A percentile compares a stretch with the other conserved stretches of the same genome.
phyloP scores from a whole-genome alignment of 2,797 vertebrate species.

The Pangasius sanitwongsei region DNA sequence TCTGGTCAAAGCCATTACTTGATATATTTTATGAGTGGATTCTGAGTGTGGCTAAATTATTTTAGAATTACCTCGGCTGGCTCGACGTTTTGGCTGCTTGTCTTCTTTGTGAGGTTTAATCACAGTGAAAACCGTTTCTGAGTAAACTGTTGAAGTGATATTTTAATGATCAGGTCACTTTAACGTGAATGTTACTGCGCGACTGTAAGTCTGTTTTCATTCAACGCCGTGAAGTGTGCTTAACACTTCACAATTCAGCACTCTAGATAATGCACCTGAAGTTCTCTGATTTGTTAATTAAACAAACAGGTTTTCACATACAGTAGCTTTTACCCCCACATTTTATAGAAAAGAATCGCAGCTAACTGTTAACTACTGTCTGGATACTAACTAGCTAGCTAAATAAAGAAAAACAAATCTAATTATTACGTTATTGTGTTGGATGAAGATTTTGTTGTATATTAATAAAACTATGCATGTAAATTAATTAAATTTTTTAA shows the following conservation, averaged over 20 bases:
- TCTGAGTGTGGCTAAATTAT: conserved; percentile 71
- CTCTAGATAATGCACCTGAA: neutral
- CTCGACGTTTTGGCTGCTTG: conserved; percentile 60
- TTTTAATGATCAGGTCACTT: conserved; percentile 70
- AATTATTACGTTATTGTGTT: too few relatives aligned
- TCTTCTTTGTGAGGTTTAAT: conserved; percentile 54
- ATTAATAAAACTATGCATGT: too few relatives aligned
- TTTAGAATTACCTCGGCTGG: conserved; percentile 67
- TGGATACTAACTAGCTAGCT: neutral
- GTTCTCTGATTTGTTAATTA: neutral
- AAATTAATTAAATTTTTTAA: neutral
- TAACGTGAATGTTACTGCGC: neutral
- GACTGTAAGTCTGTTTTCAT: neutral
- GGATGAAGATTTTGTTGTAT: neutral
- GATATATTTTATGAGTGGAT: conserved; percentile 69
- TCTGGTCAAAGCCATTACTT: conserved; percentile 71
- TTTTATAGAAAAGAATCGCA: neutral
- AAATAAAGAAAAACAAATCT: neutral
- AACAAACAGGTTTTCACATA: neutral
- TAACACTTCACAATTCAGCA: neutral
- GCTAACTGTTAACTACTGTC: neutral
- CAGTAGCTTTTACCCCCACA: too few relatives aligned
- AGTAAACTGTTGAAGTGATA: conserved; percentile 68
- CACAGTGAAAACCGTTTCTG: conserved; percentile 71
- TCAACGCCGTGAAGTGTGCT: neutral